Conservation (phyloP, 2,113 vertebrate species). For the Engystomops pustulosus region DNA sequence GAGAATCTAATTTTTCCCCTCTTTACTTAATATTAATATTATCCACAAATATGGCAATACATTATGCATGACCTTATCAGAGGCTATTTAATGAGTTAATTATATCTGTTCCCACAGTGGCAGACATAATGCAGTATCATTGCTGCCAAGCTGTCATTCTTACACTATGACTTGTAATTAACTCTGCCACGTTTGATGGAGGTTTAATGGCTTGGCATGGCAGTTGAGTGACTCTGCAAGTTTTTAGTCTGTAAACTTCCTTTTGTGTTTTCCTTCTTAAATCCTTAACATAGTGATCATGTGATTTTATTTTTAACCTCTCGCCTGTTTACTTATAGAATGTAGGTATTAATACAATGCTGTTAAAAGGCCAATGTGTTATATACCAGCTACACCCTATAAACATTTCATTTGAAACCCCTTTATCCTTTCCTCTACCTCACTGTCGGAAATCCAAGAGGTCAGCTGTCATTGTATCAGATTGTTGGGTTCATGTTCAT, state of each 20-base stretch:
- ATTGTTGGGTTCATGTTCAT: not conserved
- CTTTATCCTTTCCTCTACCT: not conserved
- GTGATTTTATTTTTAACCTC: conserved; percentile 18
- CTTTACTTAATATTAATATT: conserved; percentile 29
- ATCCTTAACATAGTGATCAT: conserved; percentile 9
- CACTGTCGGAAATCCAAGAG: not conserved
- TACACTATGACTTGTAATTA: conserved; percentile 52
- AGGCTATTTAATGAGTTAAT: conserved; percentile 60
- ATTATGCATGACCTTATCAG: conserved; percentile 58
- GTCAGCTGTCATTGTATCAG: not conserved
- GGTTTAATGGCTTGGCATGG: conserved; percentile 48
- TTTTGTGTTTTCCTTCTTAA: conserved; percentile 27
- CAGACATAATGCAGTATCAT: conserved; percentile 57
- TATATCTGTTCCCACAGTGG: conserved; percentile 58
- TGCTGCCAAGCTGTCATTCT: conserved; percentile 57
- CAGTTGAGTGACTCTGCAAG: conserved; percentile 52
- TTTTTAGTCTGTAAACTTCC: conserved; percentile 34
- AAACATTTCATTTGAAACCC: conserved; percentile 17
- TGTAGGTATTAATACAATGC: not conserved
- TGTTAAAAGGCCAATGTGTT: conserved; percentile 8
- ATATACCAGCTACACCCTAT: conserved; percentile 2
- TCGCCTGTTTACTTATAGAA: not conserved
- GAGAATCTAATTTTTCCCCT: not conserved
- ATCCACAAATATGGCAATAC: conserved; percentile 41
- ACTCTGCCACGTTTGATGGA: conserved; percentile 50